Evolutionary conservation across 2,797 vertebrate genomes (phyloP), one percentile per base, ranked within the genome.

Genomic region (Eulemur coronatus): DNA sequence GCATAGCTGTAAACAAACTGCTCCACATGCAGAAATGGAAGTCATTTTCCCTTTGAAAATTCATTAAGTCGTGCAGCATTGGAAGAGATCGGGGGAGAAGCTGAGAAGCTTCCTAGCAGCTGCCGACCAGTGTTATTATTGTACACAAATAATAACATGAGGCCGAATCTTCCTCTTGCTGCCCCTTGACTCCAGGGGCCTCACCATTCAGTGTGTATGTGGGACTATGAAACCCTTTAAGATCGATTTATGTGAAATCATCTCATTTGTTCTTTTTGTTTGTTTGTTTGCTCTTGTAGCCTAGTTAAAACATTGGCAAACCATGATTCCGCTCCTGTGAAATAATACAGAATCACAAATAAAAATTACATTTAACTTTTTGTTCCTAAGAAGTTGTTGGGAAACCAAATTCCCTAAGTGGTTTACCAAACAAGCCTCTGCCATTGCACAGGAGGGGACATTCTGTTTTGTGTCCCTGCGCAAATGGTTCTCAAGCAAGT

Each of bases 1-100:
- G 78, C 96, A 92, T 67, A 87, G 87, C 95, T 96, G 97, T 98
- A 98, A 98, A 98, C 98, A 98, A 97, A 97, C 80, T 72, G 59
- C 82, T 97, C 89, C n/a, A 14, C 0, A 4, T 96, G 97, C 85
- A 75, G 94, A 97, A 95, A 97, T 96, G 97, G 84, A 97, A 98
- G 63, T 84, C 89, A 90, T 93, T 87, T 90, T 59, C 81, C 55
- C 92, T 98, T 89, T 95, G 96, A 98, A 98, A 97, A 80, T 88
- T 97, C 88, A 96, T 97, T 81, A 93, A 86, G 79, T 96, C 97
- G 41, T 97, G 97, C 76, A 50, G 6, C 11, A 81, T 86, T 96
- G 88, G 90, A 78, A 97, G 48, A 12, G 57, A 78, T 33, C 2
- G 78, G 50, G 38, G 4, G 70, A 69, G 94, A 7, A 59, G 55